Evolutionary conservation across 2,888 invertebrate genomes (phyloP).

Genomic region (Microplitis manilae): DNA sequence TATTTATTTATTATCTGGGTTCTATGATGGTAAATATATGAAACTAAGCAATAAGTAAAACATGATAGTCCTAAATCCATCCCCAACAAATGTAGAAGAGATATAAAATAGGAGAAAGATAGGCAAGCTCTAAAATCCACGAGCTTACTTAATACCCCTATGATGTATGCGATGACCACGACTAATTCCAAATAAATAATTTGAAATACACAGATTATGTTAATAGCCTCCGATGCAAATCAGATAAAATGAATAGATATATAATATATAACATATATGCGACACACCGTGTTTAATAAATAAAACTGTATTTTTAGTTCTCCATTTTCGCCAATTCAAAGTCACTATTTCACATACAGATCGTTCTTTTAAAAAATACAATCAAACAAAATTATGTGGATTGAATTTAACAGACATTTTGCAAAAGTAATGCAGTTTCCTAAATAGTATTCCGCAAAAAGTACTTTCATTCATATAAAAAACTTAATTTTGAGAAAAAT

Average conservation of each 20-base stretch:
- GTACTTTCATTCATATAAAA: too few relatives aligned
- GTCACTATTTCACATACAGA: too few relatives aligned
- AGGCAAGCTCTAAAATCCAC: slow-evolving; percentile 67
- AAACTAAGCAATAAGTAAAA: slow-evolving; percentile 11
- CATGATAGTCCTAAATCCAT: slow-evolving; percentile 33
- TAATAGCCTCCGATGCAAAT: slow-evolving; percentile 69
- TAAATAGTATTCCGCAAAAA: too few relatives aligned
- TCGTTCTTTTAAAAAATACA: too few relatives aligned
- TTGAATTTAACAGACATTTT: too few relatives aligned
- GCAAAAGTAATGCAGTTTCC: too few relatives aligned
- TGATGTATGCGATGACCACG: slow-evolving; percentile 67
- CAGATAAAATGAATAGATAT: slow-evolving; percentile 55
- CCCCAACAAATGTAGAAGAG: slow-evolving; percentile 13
- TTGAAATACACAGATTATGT: slow-evolving; percentile 70
- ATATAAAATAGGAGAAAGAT: slow-evolving; percentile 49
- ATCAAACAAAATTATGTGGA: too few relatives aligned
- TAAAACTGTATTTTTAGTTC: neutral
- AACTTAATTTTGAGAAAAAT: too few relatives aligned
- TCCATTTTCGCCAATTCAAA: neutral
- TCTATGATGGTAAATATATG: neutral
- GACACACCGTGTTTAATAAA: slow-evolving; percentile 11
- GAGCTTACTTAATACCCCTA: slow-evolving; percentile 70
- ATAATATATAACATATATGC: slow-evolving; percentile 25
- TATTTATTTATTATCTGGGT: too few relatives aligned
- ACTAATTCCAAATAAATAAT: slow-evolving; percentile 72